Base-by-base conservation (phyloP, 1,140 invertebrate species). In the Hydropsyche tenuis region DNA sequence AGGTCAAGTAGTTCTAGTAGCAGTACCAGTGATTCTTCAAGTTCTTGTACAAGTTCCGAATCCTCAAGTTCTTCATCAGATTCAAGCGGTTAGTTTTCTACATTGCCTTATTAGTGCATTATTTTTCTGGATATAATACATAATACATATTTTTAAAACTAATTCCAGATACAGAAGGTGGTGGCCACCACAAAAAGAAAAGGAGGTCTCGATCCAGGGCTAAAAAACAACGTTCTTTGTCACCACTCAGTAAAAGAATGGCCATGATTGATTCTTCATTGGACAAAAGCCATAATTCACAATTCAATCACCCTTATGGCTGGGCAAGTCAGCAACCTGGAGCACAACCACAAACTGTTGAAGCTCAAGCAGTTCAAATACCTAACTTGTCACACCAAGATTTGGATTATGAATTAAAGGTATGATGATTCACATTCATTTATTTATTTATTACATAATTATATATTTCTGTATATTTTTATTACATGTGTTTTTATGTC, bases 211-310 rank as follows among this genome's bases (percentile, higher is more conserved):
- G 85, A n/a, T 86, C 85, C 0, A 82, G 82, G 81, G 81, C 87
- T 75, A 91, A 91, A 81, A 90, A 91, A 75, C 89, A 92, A 60
- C 87, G 87, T 2, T 94, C 92, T 0, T 81, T 93, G 42, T 93
- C 92, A 30, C 92, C 92, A 9, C 83, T 93, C 4, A 93, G 92
- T 80, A 93, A 93, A 79, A 87, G 92, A 7, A 93, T 93, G 91
- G 91, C 90, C 12, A 84, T 88, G 83, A 83, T 89, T 76, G 88
- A 88, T 74, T 86, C 88, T 37, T 76, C 79, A 0, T 80, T 82
- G 62, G 83, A 83, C 53, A 82, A 88, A 0, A 85, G 87, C 0
- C 84, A 86, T 83, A 89, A 80, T 85, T 90, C 84, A 69, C 87
- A 83, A 81, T 89, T 84, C 80, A 89, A 81, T 81, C 88, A 83